A percentile compares a stretch with the other conserved stretches of the same genome.
phyloP scores from a whole-genome alignment of 2,888 invertebrate genomes.

The Augochlorella aurata region DNA sequence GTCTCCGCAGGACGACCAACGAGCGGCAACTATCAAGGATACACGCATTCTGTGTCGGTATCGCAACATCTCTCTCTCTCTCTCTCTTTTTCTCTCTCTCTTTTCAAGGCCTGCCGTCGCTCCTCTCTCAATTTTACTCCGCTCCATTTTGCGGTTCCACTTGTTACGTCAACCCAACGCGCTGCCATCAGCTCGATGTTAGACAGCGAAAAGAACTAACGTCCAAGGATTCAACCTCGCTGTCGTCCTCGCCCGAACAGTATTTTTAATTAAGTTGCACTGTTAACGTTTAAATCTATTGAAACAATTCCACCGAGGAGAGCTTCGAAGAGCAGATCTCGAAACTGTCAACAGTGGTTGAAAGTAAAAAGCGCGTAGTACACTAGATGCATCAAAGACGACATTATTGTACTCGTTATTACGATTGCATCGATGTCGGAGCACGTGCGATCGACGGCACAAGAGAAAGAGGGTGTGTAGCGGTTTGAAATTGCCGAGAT shows the following conservation, averaged over 20 bases:
- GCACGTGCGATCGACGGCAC: background rate
- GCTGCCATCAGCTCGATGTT: background rate
- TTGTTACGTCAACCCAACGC: background rate
- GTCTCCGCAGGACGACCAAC: conserved; percentile 61
- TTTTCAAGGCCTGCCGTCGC: background rate
- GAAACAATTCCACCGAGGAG: background rate
- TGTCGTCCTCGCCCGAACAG: background rate
- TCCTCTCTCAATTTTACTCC: conserved; percentile 3
- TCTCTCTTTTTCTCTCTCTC: background rate
- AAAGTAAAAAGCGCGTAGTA: background rate
- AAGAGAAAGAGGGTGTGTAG: background rate
- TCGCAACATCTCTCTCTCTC: conserved; percentile 4
- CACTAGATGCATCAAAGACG: background rate
- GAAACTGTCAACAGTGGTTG: no score
- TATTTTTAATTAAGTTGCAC: background rate
- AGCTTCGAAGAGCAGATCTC: no score
- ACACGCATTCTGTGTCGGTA: conserved; percentile 46
- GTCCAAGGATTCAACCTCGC: background rate
- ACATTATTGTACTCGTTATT: background rate
- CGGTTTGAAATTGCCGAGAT: conserved; percentile 21
- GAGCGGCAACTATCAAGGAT: conserved; percentile 69
- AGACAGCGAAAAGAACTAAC: background rate
- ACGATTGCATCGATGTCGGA: background rate
- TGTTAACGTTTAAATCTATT: background rate
- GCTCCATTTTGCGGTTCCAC: background rate